Base-by-base conservation (phyloP, 2,797 vertebrate species). In the Gallirallus australis region DNA sequence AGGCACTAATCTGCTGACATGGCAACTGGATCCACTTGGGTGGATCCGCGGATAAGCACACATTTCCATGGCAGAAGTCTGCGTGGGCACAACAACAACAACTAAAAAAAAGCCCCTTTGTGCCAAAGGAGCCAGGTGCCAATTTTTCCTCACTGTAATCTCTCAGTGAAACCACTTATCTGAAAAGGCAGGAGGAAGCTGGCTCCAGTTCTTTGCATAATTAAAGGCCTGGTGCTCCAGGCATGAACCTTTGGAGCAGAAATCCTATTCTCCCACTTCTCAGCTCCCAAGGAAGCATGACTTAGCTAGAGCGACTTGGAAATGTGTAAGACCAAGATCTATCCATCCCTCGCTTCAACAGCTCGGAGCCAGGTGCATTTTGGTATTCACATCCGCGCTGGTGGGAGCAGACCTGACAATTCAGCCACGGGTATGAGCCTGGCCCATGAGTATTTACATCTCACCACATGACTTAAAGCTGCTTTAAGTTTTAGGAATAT, bases 111-210 rank as follows among this genome's bases (percentile, higher is more conserved):
- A 61, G 69, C 7, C 33, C 59, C 63, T 96, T 59, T 0, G 8
- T 89, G 86, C 83, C 94, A 95, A 52, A 3, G 4, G 70, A 91
- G 42, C 66, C 73, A 76, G 88, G n/a, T 93, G 94, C 82, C 93
- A 95, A 63, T 63, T 66, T 72, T 61, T 92, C 83, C 66, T 89
- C 0, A 0, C 87, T 90, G 76, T 88, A 86, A 95, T 96, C 80
- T 91, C 91, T 92, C 0, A 0, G 66, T 68, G 91, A 89, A 93
- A 93, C 75, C 69, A 53, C 57, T 94, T 95, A 89, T 95, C 91
- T 82, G 78, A 66, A 42, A 89, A 95, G 52, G 66, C 90, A 94
- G 80, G 66, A 93, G 82, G 92, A 94, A 95, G 92, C 88, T 89
- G 90, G 86, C 95, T 96, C 57, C 35, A 19, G 63, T 79, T 79